phyloP scores from a whole-genome alignment of 1,140 invertebrate species.

The Dolichoris vasculosae region DNA sequence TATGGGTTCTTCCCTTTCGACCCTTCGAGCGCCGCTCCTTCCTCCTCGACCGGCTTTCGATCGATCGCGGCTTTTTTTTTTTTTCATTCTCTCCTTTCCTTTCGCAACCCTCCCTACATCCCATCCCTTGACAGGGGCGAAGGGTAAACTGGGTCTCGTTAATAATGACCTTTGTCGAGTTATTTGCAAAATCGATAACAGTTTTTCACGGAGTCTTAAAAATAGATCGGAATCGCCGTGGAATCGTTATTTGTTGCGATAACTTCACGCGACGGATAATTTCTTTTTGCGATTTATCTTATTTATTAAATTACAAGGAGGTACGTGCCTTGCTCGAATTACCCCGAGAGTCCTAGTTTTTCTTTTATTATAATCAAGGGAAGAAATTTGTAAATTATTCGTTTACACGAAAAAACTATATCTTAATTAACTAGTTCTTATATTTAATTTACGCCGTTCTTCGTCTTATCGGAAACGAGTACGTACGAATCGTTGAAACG shows the following conservation, averaged over 20 bases:
- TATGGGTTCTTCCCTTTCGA: too few relatives aligned
- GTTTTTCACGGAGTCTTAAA: constrained; percentile 3
- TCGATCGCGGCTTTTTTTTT: constrained; percentile 3
- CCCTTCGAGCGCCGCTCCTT: neutral
- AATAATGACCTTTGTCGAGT: constrained; percentile 43
- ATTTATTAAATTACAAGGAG: neutral
- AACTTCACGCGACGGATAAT: neutral
- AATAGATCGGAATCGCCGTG: neutral
- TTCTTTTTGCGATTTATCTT: constrained; percentile 14
- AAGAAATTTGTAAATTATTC: neutral
- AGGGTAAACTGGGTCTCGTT: constrained; percentile 36
- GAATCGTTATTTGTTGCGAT: neutral
- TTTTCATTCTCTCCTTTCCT: neutral
- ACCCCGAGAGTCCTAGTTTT: neutral
- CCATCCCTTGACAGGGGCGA: neutral
- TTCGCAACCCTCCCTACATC: neutral
- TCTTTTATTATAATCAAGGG: neutral
- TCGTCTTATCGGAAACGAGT: neutral
- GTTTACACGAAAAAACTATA: neutral
- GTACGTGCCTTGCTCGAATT: neutral
- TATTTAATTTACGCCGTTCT: neutral
- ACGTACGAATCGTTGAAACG: neutral
- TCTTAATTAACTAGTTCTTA: neutral
- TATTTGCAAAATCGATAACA: constrained; percentile 29
- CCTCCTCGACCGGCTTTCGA: neutral